These are phyloP conservation scores for Dunckerocampus dactyliophorus DNA, from an alignment of 2,113 vertebrate species.

Conservation along the genomic window DNA sequence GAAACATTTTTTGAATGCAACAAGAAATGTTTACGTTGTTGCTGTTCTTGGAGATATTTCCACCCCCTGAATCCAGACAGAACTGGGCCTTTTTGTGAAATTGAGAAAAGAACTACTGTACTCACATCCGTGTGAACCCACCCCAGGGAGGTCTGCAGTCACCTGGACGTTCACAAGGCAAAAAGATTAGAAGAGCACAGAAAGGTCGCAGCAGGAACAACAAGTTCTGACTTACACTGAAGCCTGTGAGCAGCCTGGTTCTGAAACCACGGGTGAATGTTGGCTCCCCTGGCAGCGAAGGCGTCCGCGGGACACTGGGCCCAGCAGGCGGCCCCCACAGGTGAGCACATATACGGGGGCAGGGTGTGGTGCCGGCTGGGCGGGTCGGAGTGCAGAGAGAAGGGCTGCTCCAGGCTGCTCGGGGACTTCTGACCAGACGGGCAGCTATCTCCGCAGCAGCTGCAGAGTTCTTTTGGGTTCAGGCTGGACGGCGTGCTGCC, in stretches of 20 bases:
- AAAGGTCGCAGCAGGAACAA: neutral
- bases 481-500: constrained; percentile 52
- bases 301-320: constrained; percentile 48
- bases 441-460: constrained; percentile 40
- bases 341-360: constrained; percentile 51
- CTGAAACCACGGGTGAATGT: constrained; percentile 27
- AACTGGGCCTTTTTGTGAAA: too few species aligned
- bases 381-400: constrained; percentile 67
- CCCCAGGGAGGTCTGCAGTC: constrained; percentile 41
- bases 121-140: constrained; percentile 52
- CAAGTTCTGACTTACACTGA: constrained; percentile 56
- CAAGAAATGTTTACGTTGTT: too few species aligned
- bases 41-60: too few species aligned
- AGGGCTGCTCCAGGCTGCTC: constrained; percentile 71
- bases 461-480: constrained; percentile 41
- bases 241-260: constrained; percentile 35
- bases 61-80: too few species aligned
- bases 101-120: neutral
- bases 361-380: constrained; percentile 52
- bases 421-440: constrained; percentile 40
- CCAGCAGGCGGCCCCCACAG: constrained; percentile 53
- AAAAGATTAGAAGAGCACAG: neutral
- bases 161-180: constrained; percentile 36
- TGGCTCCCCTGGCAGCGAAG: constrained; percentile 32
- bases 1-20: too few species aligned